A percentile compares a stretch with the other conserved stretches of the same genome.
phyloP scores from a whole-genome alignment of 2,888 invertebrate genomes.

The Rhopalosiphum nymphaeae region DNA sequence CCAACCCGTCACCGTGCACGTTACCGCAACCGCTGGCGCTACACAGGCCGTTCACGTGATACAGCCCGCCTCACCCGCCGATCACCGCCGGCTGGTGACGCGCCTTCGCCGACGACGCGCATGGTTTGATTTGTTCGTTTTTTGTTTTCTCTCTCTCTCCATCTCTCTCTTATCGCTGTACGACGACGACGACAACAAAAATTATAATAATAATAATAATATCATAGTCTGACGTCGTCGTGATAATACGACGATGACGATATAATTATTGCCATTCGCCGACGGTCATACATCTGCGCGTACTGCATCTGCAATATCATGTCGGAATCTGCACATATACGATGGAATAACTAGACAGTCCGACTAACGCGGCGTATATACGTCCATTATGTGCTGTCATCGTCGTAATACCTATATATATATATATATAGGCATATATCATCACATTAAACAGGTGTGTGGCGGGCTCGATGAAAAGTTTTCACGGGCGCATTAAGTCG shows the following conservation, averaged over 20 bases:
- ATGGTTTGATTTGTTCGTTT: neutral
- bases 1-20: slow-evolving; percentile 61
- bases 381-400: neutral
- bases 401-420: neutral
- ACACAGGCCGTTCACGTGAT: slow-evolving; percentile 69
- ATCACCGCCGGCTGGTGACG: slow-evolving; percentile 66
- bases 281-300: too few species aligned
- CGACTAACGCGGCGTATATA: neutral
- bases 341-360: too few species aligned
- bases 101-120: slow-evolving; percentile 2
- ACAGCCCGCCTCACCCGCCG: slow-evolving; percentile 68
- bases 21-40: slow-evolving; percentile 66
- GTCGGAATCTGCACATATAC: too few species aligned
- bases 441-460: neutral
- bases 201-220: neutral
- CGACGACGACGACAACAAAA: neutral
- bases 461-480: neutral
- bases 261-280: too few species aligned
- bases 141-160: neutral
- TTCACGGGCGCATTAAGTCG: neutral
- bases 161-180: neutral
- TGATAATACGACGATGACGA: neutral
- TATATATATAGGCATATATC: neutral
- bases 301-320: too few species aligned
- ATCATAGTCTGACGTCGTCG: neutral